Base-by-base conservation (phyloP, 2,113 vertebrate genomes). In the Phalacrocorax carbo region DNA sequence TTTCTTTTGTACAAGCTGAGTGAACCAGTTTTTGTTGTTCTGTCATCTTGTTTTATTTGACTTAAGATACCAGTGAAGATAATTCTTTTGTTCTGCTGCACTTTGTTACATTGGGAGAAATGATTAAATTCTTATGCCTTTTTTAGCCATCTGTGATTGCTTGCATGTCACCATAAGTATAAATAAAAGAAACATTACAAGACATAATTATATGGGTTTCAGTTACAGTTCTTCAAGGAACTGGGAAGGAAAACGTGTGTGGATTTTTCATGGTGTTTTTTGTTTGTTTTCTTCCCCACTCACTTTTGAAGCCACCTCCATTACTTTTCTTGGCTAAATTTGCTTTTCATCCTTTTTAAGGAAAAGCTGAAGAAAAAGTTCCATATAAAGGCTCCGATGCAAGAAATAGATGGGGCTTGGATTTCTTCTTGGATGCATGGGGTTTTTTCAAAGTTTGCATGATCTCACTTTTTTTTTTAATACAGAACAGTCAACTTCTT, bases 61-160 rank as follows among this genome's bases (percentile, higher is more conserved):
- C 11, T 78, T 84, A 7, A 30, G 60, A 58, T 57, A 40, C 32
- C 9, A 75, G 68, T 27, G 20, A 22, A 42, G 19, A 34, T 72
- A 51, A n/a, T 68, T 90, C 40, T 82, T 73, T 61, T 86, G 32
- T 94, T 88, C 27, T 72, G 44, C 54, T 87, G 2, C 3, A 18
- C 32, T 87, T 69, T 52, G 15, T 86, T 88, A 36, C 22, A 7
- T 15, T 72, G 46, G 15, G 10, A 90, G 68, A 81, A 84, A 26
- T 57, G 77, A n/a, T 71, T 64, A 83, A n/a, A 86, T 96, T 86
- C 91, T 82, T 54, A 62, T 71, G 20, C 77, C 83, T 84, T 97
- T 96, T 96, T 89, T 91, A 87, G 91, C 21, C 11, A 25, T 95
- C 62, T 49, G 14, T 76, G 62, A 11, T 9, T 68, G n/a, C 36